phyloP scores from a whole-genome alignment of 2,888 invertebrate species.

The Ophion slaviceki region DNA sequence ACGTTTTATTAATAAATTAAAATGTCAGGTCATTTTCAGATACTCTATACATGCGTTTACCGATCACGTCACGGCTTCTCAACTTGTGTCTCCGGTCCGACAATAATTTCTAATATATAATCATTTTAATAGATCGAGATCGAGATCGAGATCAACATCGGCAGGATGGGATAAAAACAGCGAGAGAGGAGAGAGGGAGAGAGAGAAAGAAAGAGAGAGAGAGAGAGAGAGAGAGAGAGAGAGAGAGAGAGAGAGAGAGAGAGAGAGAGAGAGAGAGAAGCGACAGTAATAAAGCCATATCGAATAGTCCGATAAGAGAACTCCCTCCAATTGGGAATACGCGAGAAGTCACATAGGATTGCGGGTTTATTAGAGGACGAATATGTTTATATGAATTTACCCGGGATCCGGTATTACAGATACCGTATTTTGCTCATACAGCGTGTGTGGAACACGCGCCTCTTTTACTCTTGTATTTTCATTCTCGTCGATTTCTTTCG shows the following conservation, averaged over 20 bases:
- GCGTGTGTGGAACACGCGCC: conserved; percentile 35
- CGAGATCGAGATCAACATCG: background rate
- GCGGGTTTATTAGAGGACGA: conserved; percentile 52
- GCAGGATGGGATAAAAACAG: no score
- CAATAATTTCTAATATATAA: conserved; percentile 35
- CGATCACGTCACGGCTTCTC: background rate
- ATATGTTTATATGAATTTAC: background rate
- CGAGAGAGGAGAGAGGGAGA: background rate
- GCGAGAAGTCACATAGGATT: conserved; percentile 36
- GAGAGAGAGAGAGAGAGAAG: background rate
- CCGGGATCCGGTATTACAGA: conserved; percentile 31
- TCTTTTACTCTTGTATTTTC: conserved; percentile 43
- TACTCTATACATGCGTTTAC: no score
- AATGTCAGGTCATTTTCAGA: no score
- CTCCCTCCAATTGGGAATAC: conserved; percentile 54
- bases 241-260: background rate
- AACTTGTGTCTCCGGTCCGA: conserved; percentile 11
- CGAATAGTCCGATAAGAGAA: conserved; percentile 27
- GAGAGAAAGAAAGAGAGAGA: conserved; percentile 9
- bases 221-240: background rate
- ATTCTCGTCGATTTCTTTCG: conserved; percentile 57
- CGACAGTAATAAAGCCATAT: conserved; percentile 49
- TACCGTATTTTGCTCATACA: conserved; percentile 36
- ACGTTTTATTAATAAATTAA: no score
- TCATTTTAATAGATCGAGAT: conserved; percentile 34